Conservation (phyloP, 2,888 invertebrate species). For the Drosophila yooni region DNA sequence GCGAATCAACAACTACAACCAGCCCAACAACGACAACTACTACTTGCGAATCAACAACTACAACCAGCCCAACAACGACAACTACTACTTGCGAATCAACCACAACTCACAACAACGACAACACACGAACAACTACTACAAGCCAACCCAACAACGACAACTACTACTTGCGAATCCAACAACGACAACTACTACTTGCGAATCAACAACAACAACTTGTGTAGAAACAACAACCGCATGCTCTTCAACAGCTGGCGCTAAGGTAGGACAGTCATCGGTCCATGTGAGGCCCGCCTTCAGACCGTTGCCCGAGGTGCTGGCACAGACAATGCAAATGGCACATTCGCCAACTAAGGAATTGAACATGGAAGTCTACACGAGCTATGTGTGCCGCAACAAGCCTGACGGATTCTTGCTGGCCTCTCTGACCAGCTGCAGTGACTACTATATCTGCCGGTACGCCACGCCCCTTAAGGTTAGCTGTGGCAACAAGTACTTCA, state of each 20-base stretch:
- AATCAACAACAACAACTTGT: not conserved
- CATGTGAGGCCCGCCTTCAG: conserved; percentile 42
- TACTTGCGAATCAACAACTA: too few species aligned
- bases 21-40: not conserved
- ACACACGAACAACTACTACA: rapidly evolving
- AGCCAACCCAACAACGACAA: rapidly evolving
- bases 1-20: not conserved
- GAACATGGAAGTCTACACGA: conserved; percentile 61
- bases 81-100: too few species aligned
- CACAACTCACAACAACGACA: not conserved
- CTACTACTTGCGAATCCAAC: not conserved
- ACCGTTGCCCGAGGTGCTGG: conserved; percentile 37
- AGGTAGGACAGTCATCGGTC: conserved; percentile 35
- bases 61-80: too few species aligned
- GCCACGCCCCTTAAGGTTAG: conserved; percentile 65
- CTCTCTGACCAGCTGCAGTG: conserved; percentile 74
- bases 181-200: too few species aligned
- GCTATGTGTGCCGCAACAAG: conserved; percentile 70
- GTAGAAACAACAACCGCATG: not conserved
- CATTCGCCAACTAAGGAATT: conserved; percentile 25
- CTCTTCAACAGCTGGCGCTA: not conserved
- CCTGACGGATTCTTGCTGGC: conserved; percentile 77
- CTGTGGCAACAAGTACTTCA: conserved; percentile 78
- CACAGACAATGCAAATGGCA: conserved; percentile 9
- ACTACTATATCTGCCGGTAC: conserved; percentile 77